These are phyloP conservation scores for Lota lota DNA, from an alignment of 2,113 vertebrate genomes.

Conservation along the genomic window DNA sequence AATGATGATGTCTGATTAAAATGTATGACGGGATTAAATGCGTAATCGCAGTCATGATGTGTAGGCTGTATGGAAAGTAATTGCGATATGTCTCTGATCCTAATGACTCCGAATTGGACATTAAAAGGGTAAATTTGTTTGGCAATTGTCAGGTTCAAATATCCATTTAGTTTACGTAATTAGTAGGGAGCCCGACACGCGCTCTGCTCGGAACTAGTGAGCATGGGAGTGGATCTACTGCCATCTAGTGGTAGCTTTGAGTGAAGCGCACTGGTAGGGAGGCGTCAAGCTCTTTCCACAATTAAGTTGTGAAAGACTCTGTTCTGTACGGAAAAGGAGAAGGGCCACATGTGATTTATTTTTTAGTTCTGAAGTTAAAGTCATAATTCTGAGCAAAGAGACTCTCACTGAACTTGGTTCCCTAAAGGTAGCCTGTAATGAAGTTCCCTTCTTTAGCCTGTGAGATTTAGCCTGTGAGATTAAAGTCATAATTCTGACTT, in stretches of 20 bases:
- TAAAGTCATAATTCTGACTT: too few species aligned
- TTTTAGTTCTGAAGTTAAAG: too few species aligned
- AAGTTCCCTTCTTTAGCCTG: too few species aligned
- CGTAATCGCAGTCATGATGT: background rate
- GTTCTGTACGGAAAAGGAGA: too few species aligned
- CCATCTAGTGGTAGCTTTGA: background rate
- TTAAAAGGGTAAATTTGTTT: constrained; percentile 1
- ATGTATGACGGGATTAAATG: constrained; percentile 7
- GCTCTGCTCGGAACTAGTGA: background rate
- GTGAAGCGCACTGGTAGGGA: too few species aligned
- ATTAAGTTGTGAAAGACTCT: background rate
- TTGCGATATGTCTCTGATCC: constrained; percentile 8
- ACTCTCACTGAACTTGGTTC: too few species aligned
- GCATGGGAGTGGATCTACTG: background rate
- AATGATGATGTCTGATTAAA: background rate
- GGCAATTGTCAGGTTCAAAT: constrained; percentile 3
- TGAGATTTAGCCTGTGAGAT: too few species aligned
- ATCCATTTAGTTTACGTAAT: background rate
- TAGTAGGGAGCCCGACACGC: background rate
- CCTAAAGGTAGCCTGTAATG: too few species aligned
- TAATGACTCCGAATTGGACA: constrained; percentile 21
- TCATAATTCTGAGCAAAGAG: too few species aligned
- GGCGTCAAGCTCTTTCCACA: background rate
- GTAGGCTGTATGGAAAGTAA: background rate
- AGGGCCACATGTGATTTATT: too few species aligned